Base-by-base conservation (phyloP, 2,797 vertebrate genomes). In the Antennarius maculatus region DNA sequence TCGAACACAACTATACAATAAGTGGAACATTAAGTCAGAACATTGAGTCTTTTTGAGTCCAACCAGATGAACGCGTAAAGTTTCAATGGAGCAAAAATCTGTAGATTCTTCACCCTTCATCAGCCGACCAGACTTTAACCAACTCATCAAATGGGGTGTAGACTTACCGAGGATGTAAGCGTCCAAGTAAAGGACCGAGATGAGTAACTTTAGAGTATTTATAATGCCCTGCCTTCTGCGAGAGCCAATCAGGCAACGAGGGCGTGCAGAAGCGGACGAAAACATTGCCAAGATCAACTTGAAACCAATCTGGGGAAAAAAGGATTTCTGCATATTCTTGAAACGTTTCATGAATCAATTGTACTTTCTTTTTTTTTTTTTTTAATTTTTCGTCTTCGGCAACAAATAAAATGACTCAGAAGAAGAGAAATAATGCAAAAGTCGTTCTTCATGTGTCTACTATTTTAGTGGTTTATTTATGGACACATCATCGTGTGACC, bases 181-280 rank as follows among this genome's bases (percentile, higher is more conserved):
- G 74, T 63, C 55, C 66, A 41, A 78, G 74, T 77, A 80, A 83
- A 76, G 62, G 79, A 81, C 49, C 6, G 53, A 61, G 6, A 3
- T 23, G 29, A 15, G 64, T 52, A 79, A 86, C 39, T 46, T 74
- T 61, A 74, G 71, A 27, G 31, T 41, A 78, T 84, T 87, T 91
- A 87, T 91, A 86, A 66, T 12, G 82, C 76, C 90, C 87, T 88
- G 89, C 92, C 90, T 91, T 91, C 86, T 31, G 0, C 6, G 13
- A 14, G 23, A 77, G 54, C 90, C 92, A 92, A 93, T 92, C 88
- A 85, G 78, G 12, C 18, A 23, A 12, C 28, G 86, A 79, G 88
- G 86, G 89, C 79, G 86, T 71, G 54, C 41, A 61, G 62, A 6
- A 31, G 14, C 23, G 27, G 48, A 69, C 37, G 29, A 70, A 60